Evolutionary conservation across 2,113 vertebrate genomes (phyloP).

Genomic region (Chamaea fasciata): DNA sequence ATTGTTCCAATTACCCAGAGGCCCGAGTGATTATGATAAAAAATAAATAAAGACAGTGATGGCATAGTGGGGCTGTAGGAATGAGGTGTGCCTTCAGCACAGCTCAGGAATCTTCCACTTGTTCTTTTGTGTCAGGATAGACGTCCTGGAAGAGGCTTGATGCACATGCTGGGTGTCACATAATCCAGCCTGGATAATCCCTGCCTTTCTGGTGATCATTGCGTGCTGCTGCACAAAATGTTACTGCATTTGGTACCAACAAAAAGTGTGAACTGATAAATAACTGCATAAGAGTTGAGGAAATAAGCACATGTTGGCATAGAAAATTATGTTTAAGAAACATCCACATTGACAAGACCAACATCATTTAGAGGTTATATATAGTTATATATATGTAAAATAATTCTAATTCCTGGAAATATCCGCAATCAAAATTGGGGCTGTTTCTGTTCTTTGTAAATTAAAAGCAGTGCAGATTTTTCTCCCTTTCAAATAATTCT

Average conservation of each 20-base stretch:
- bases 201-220: background rate
- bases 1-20: constrained; percentile 79
- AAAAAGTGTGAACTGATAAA: background rate
- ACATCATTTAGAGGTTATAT: background rate
- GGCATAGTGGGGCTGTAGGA: background rate
- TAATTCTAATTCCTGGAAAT: background rate
- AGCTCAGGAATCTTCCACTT: background rate
- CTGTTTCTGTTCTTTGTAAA: background rate
- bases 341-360: background rate
- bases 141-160: background rate
- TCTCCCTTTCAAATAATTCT: background rate
- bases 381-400: background rate
- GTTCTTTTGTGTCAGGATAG: background rate
- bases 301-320: background rate
- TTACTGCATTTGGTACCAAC: background rate
- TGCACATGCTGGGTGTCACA: background rate
- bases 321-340: background rate
- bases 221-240: background rate
- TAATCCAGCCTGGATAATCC: background rate
- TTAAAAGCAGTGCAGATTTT: background rate
- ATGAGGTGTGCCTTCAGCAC: background rate
- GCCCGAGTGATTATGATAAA: constrained; percentile 66
- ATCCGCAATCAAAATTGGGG: background rate
- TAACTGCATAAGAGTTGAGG: background rate
- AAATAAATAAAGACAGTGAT: background rate